Evolutionary conservation across 2,888 invertebrate genomes (phyloP).

Genomic region (Psylliodes chrysocephalus): DNA sequence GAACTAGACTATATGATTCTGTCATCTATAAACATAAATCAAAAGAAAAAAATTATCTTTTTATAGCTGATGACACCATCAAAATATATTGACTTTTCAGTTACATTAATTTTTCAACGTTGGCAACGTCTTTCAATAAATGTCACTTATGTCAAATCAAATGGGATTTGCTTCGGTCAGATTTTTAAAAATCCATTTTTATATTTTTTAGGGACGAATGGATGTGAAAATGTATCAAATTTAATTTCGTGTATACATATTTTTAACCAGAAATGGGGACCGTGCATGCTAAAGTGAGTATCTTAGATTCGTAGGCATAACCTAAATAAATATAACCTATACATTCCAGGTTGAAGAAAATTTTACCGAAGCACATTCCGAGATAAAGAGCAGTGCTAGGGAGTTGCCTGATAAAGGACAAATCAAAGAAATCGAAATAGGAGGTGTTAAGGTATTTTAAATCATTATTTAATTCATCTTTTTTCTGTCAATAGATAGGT

Average conservation of each 20-base stretch:
- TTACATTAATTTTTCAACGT: background rate
- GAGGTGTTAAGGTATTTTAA: constrained; percentile 65
- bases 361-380: constrained; percentile 39
- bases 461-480: background rate
- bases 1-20: too few species aligned
- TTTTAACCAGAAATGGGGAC: constrained; percentile 59
- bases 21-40: too few species aligned
- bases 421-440: constrained; percentile 65
- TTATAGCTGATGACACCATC: background rate
- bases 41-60: too few species aligned
- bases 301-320: constrained; percentile 10
- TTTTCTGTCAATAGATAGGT: background rate
- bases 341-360: constrained; percentile 48
- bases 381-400: constrained; percentile 33
- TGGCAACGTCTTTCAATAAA: background rate
- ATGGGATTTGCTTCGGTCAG: constrained; percentile 26
- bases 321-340: constrained; percentile 47
- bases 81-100: background rate
- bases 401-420: constrained; percentile 45
- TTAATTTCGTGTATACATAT: background rate
- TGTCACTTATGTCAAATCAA: constrained; percentile 1
- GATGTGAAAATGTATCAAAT: constrained; percentile 24
- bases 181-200: constrained; percentile 15
- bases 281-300: constrained; percentile 63
- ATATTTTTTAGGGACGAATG: background rate